phyloP scores from a whole-genome alignment of 2,888 invertebrate species.

The Luperina nickerlii region DNA sequence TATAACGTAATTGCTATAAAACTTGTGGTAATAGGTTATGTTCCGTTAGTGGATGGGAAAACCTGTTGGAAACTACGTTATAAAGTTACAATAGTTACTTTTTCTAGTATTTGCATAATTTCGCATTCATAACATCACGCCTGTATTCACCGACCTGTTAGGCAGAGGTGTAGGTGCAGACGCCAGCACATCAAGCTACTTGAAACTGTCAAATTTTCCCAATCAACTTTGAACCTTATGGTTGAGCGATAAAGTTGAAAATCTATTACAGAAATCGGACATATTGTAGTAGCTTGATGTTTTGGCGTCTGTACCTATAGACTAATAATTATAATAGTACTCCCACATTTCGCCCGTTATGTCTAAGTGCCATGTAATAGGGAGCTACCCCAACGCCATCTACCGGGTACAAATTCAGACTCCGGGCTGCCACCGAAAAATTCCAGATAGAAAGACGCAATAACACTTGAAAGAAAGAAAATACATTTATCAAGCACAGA shows the following conservation, averaged over 20 bases:
- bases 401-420: not conserved
- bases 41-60: constrained; percentile 32
- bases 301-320: too few species aligned
- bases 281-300: too few species aligned
- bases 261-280: too few species aligned
- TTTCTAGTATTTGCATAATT: constrained; percentile 3
- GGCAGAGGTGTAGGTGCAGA: not conserved
- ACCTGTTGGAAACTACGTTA: not conserved
- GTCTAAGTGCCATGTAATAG: not conserved
- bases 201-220: too few species aligned
- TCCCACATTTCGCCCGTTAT: not conserved
- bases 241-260: too few species aligned
- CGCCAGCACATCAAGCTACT: too few species aligned
- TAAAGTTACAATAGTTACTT: constrained; percentile 5
- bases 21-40: constrained; percentile 28
- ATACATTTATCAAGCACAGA: too few species aligned
- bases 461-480: not conserved
- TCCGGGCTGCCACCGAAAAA: not conserved
- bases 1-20: constrained; percentile 51
- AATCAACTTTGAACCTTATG: too few species aligned
- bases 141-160: not conserved
- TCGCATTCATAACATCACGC: not conserved
- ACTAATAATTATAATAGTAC: not conserved
- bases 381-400: not conserved
- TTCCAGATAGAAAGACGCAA: not conserved